Base-by-base conservation (phyloP, 2,888 invertebrate genomes). In the Xylocampa areola region DNA sequence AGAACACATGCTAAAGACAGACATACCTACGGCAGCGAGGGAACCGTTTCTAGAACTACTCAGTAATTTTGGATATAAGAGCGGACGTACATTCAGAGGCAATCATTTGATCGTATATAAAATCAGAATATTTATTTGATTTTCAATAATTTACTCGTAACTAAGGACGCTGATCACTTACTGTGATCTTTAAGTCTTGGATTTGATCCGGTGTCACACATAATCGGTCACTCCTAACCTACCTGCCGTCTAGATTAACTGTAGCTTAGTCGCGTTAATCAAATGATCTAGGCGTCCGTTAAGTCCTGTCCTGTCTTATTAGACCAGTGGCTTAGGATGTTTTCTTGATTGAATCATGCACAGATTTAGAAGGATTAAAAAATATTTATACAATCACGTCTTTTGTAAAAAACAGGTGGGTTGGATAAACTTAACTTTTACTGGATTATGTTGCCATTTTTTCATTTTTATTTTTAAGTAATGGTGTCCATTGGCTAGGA, bases 141-240 rank as follows among this genome's bases (percentile, higher is more conserved):
- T 29, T 11, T 5, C n/a, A 1, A n/a, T 4, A 6, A 29, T n/a
- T 10, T 5, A 11, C 29, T 3, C 2, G 3, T 11, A n/a, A 10
- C n/a, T 2, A 32, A 23, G 8, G 14, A 65, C 43, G 43, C 52
- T n/a, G 29, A 30, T 27, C 14, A 16, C 37, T 52, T 19, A 52
- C 30, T 11, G 57, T 29, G 32, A 45, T 43, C 37, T 37, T 4
- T 8, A 27, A 36, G 35, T 57, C 67, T 51, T 49, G 71, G 52
- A 49, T 52, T 50, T 62, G 53, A 44, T 50, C 47, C 36, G 35
- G 55, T 53, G 68, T 55, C 52, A 49, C 60, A 52, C 47, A 55
- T 69, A 59, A 65, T 71, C 61, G 48, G 60, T 73, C 61, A 61
- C n/a, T n/a, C n/a, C n/a, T n/a, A n/a, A n/a, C 53, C 48, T 13